Evolutionary conservation across 2,888 invertebrate species (phyloP), one percentile per base, ranked within the genome.

Genomic region (Meandrusa payeni): DNA sequence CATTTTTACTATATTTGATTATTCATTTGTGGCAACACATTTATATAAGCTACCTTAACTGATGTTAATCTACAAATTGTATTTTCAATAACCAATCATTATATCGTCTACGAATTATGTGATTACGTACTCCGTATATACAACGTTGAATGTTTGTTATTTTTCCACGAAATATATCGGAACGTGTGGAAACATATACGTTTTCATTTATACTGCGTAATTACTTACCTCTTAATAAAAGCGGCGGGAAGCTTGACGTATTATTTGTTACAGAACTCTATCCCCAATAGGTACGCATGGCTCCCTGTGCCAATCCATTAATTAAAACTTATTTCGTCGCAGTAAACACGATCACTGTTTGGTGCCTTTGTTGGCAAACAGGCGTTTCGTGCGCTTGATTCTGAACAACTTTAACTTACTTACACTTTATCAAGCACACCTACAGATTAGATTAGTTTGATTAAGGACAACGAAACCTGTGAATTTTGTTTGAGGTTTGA

Each of bases 241-340:
- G 44, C 44, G 33, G n/a, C 27, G 33, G 38, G 39, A 26, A 33
- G 44, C 44, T 44, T 44, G 44, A 44, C 39, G 44, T 44, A 44
- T 44, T 44, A 44, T 59, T 52, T 62, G 67, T 72, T 70, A 73
- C 66, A 56, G 65, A 69, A 66, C 67, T 62, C 64, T 65, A 63
- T 70, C 70, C 76, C 73, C 55, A 56, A 65, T 63, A 68, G 65
- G 61, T 66, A 76, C 69, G 73, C 76, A 65, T 74, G 77, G 80
- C 82, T 78, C 83, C 58, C 75, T 80, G 77, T 79, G 72, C 76
- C 81, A 73, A 86, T 87, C 82, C 87, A 86, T 87, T 87, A 87
- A 87, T 87, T 87, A 86, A 85, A 87, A 87, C 77, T 86, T 86
- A 80, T 83, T 82, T 82, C 75, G 82, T 76, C 67, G 62, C 73